Evolutionary conservation across 2,797 vertebrate species (phyloP).

Genomic region (Sebastes itinus): DNA sequence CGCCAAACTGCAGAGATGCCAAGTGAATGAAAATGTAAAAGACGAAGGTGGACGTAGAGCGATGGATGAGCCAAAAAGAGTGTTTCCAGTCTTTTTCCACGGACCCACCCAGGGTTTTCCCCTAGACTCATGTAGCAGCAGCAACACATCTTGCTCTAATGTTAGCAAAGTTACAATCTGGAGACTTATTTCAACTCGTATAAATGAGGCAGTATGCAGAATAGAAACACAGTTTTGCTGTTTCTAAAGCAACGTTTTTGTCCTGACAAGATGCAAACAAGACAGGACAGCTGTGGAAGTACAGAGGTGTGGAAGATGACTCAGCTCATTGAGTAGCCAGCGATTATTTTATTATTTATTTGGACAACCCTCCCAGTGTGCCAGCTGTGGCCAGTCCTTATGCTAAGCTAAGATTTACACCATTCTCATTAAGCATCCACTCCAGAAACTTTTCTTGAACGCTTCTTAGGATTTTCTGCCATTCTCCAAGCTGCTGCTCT

Average conservation of each 20-base stretch:
- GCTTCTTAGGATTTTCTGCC: too few relatives aligned
- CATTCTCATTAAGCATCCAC: neutral
- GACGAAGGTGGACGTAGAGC: slow-evolving; percentile 17
- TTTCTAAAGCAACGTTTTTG: neutral
- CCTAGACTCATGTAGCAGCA: slow-evolving; percentile 7
- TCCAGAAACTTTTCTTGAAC: too few relatives aligned
- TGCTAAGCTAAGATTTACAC: neutral
- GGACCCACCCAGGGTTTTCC: slow-evolving; percentile 57
- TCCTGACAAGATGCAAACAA: neutral
- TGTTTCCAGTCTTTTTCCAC: slow-evolving; percentile 46
- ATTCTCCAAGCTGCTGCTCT: too few relatives aligned
- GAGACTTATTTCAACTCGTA: neutral
- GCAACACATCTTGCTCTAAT: neutral
- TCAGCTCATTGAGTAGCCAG: neutral
- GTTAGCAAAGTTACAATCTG: neutral
- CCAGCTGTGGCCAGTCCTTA: neutral
- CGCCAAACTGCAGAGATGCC: slow-evolving; percentile 17
- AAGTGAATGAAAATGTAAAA: slow-evolving; percentile 35
- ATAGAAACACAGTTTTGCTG: neutral
- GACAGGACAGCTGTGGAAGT: neutral
- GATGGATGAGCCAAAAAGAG: slow-evolving; percentile 27
- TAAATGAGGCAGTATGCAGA: neutral
- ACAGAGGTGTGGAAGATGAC: slow-evolving; percentile 13
- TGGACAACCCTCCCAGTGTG: neutral
- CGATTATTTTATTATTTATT: neutral